phyloP scores from a whole-genome alignment of 2,113 vertebrate species.

The Micronycteris hirsuta region DNA sequence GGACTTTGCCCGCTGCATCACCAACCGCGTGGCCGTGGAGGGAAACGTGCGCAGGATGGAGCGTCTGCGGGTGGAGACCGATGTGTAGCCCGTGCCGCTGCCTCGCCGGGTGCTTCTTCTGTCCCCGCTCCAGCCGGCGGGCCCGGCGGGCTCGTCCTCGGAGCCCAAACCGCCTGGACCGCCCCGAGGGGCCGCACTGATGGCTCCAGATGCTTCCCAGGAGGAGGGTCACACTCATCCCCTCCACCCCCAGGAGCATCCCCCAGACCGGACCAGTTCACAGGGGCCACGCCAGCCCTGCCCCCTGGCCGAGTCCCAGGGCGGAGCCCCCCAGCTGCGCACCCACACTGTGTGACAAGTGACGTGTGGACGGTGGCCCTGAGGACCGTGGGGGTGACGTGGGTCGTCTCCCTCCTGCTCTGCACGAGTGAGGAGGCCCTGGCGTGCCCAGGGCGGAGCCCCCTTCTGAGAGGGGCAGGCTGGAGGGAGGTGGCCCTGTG shows the following conservation, averaged over 20 bases:
- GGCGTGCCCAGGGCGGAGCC: accelerated
- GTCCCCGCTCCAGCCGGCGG: accelerated
- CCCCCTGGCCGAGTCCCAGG: neutral
- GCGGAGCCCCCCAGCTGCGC: neutral
- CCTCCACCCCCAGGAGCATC: accelerated
- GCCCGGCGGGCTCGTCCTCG: accelerated
- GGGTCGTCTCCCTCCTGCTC: too few relatives aligned
- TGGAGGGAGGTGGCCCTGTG: accelerated
- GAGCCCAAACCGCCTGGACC: accelerated
- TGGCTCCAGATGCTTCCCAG: accelerated
- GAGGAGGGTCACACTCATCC: accelerated
- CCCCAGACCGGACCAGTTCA: accelerated
- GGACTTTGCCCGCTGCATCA: constrained; percentile 87
- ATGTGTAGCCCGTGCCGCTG: constrained; percentile 77
- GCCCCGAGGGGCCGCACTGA: neutral
- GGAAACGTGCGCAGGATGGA: constrained; percentile 92
- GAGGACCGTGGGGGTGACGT: accelerated
- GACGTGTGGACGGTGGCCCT: accelerated
- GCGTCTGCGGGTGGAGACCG: constrained; percentile 91
- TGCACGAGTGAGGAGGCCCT: too few relatives aligned
- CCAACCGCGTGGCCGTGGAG: constrained; percentile 84
- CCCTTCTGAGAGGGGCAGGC: accelerated
- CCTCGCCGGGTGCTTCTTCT: accelerated
- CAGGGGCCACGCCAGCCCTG: accelerated
- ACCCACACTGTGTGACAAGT: accelerated